Evolutionary conservation across 2,113 vertebrate species (phyloP), one percentile per base, ranked within the genome.

Genomic region (Trematocara nigrifrons): DNA sequence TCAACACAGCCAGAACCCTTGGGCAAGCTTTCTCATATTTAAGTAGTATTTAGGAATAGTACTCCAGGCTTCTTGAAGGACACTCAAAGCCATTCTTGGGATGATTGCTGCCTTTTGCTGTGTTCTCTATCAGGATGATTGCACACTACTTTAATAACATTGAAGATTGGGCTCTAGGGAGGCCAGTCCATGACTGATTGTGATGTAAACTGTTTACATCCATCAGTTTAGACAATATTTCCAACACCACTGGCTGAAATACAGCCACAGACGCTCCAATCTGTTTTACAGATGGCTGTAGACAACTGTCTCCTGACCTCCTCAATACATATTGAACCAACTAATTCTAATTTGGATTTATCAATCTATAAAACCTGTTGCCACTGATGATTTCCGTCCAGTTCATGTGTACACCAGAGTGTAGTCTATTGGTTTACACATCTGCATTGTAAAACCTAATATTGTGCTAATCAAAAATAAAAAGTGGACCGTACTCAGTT

Each of bases 151-250:
- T 69, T 22, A 69, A 42, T 69, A 69, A 42, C 0, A 0, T 42
- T 45, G 38, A 69, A 22, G 20, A 42, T 4, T 42, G n/a, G 64
- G n/a, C 38, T 69, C 64, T 69, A 42, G 7, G 38, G 64, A 42
- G 38, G 64, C 64, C 64, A 69, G 38, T 69, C 64, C 64, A 69
- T 42, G 38, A 69, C 64, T 69, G 64, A 69, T 29, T 29, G 26
- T 29, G 26, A 29, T 29, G 26, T 29, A 29, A 29, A 29, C 26
- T 29, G 40, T 26, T 71, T 42, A 71, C 20, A 10, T 71, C 66
- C 0, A 0, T 4, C 66, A 3, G 13, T 47, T 74, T 66, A 47
- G 20, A 47, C 40, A 3, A 47, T 26, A 29, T 47, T 45, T 47
- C 7, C 66, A 74, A 74, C 20, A 74, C 22, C 8, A 47, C 40